These are phyloP conservation scores for Steatornis caripensis DNA, from an alignment of 2,113 vertebrate species.

Conservation along the genomic window DNA sequence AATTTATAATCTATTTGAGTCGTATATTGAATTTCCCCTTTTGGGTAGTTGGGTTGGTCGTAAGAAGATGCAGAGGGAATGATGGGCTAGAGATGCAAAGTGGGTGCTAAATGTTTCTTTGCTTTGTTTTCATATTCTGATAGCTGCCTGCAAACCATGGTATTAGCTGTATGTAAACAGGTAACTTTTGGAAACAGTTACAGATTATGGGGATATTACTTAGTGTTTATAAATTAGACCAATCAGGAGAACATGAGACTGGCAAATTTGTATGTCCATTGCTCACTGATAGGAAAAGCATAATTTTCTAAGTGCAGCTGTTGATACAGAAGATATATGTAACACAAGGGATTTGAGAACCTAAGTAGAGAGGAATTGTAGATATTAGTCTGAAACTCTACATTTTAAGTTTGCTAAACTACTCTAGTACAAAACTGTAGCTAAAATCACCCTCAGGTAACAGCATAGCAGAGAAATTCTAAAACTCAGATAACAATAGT, in stretches of 20 bases:
- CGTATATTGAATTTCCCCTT: background rate
- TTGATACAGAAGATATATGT: background rate
- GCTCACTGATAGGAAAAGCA: background rate
- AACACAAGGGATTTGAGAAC: background rate
- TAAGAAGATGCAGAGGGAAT: background rate
- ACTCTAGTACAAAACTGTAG: background rate
- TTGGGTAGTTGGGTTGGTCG: background rate
- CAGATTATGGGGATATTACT: background rate
- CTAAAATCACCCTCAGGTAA: background rate
- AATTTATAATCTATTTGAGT: background rate
- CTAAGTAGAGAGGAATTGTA: background rate
- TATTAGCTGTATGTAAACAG: background rate
- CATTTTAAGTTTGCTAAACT: background rate
- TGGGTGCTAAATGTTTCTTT: background rate
- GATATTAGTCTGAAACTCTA: background rate
- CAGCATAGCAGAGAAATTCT: background rate
- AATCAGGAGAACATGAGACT: background rate
- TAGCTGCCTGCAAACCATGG: background rate
- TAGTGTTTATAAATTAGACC: background rate
- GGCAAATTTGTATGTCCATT: background rate
- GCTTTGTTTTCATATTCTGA: background rate
- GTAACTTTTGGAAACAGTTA: background rate
- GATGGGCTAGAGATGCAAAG: background rate
- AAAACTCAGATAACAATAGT: background rate
- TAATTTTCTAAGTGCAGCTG: background rate